A percentile compares a stretch with the other conserved stretches of the same genome.
phyloP scores from a whole-genome alignment of 2,888 invertebrate genomes.

The Caenorhabditis uteleia region DNA sequence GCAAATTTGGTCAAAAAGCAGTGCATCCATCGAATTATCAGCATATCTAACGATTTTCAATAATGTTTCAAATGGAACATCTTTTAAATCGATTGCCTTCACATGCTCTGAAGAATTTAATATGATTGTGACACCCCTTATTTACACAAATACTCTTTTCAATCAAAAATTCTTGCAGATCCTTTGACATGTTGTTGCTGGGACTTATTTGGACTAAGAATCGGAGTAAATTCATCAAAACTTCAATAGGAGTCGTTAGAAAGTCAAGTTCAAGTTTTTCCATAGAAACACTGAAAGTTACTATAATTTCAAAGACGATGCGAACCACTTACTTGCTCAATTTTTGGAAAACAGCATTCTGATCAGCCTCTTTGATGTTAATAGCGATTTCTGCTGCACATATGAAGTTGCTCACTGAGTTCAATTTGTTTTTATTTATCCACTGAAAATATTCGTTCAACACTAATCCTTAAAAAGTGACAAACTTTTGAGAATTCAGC shows the following conservation, averaged over 20 bases:
- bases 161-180: conserved; percentile 11
- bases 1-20: not conserved
- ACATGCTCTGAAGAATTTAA: conserved; percentile 5
- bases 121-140: not conserved
- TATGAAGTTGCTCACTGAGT: conserved; percentile 7
- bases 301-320: not conserved
- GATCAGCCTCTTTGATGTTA: conserved; percentile 7
- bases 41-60: conserved; percentile 21
- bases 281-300: not conserved
- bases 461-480: not conserved
- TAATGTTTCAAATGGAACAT: conserved; percentile 12
- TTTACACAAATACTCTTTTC: conserved; percentile 7
- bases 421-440: conserved; percentile 10
- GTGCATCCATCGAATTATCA: not conserved
- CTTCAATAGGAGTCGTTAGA: not conserved
- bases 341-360: conserved; percentile 7
- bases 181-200: not conserved
- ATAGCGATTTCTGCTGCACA: conserved; percentile 10
- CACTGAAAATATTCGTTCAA: conserved; percentile 11
- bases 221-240: not conserved
- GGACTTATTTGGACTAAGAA: conserved; percentile 14
- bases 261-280: not conserved
- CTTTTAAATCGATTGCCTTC: not conserved
- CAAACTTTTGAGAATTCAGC: too few relatives aligned
- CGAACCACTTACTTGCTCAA: not conserved